Conservation (phyloP, 2,888 invertebrate species). For the Gasteruption jaculator region DNA sequence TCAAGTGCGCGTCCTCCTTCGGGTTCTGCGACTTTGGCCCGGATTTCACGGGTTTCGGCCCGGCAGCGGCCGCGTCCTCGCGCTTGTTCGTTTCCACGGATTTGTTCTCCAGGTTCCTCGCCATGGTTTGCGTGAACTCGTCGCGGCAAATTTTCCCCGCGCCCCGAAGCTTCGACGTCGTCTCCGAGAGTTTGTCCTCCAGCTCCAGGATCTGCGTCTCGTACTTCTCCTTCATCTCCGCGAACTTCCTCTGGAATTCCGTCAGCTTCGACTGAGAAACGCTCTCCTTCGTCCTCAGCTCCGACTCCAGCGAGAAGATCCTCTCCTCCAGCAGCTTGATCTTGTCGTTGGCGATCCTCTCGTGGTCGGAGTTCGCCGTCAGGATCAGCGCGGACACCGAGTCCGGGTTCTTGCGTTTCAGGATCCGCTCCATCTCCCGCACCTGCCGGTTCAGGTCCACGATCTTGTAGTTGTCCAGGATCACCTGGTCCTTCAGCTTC, state of each 20-base stretch:
- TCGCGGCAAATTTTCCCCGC: slow-evolving; percentile 38
- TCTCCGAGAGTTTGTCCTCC: slow-evolving; percentile 35
- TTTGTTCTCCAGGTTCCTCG: slow-evolving; percentile 33
- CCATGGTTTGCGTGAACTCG: slow-evolving; percentile 37
- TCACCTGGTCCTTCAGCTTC: slow-evolving; percentile 47
- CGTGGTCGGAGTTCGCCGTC: slow-evolving; percentile 45
- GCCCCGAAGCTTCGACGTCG: slow-evolving; percentile 26
- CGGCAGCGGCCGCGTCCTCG: slow-evolving; percentile 30
- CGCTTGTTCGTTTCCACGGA: slow-evolving; percentile 32
- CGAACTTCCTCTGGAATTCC: slow-evolving; percentile 73
- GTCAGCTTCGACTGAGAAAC: slow-evolving; percentile 67
- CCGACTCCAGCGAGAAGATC: slow-evolving; percentile 66
- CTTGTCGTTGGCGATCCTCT: slow-evolving; percentile 40
- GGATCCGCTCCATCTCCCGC: slow-evolving; percentile 77
- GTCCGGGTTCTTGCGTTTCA: slow-evolving; percentile 76
- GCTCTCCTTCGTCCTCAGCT: slow-evolving; percentile 66
- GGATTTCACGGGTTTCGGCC: slow-evolving; percentile 27
- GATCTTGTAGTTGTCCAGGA: slow-evolving; percentile 56
- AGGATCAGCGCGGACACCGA: slow-evolving; percentile 73
- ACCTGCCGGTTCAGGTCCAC: slow-evolving; percentile 76
- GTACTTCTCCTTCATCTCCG: slow-evolving; percentile 73
- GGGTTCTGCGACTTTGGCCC: slow-evolving; percentile 46
- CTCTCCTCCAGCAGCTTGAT: slow-evolving; percentile 66
- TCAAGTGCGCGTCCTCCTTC: slow-evolving; percentile 71
- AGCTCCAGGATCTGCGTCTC: slow-evolving; percentile 57